A percentile compares a stretch with the other conserved stretches of the same genome.
Evolutionary conservation across 2,888 invertebrate genomes (phyloP).

Genomic region (Blastobasis lacticolella): DNA sequence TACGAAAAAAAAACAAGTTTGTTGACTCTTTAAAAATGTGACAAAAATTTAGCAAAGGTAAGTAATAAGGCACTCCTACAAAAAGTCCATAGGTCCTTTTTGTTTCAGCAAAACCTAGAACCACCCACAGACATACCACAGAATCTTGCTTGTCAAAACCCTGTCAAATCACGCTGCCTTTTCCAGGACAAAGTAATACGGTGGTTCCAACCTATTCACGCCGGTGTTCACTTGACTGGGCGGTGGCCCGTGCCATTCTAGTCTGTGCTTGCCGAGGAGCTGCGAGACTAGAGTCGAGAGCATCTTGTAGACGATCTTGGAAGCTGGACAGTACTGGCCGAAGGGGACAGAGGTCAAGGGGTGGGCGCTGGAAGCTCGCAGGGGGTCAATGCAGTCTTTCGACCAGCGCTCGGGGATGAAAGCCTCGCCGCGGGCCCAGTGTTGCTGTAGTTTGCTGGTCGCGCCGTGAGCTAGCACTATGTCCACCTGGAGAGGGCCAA

Average conservation of each 20-base stretch:
- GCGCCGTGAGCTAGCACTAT: conserved; percentile 62
- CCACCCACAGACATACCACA: background rate
- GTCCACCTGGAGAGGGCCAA: conserved; percentile 40
- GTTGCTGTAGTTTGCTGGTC: conserved; percentile 49
- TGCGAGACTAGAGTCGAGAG: conserved; percentile 38
- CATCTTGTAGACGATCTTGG: conserved; percentile 45
- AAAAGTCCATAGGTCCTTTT: no score
- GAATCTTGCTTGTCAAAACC: no score
- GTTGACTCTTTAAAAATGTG: no score
- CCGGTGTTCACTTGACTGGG: conserved; percentile 43
- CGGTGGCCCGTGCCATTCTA: conserved; percentile 62
- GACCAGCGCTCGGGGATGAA: conserved; percentile 64
- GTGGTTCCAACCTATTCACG: conserved; percentile 52
- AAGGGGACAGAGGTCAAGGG: conserved; percentile 50
- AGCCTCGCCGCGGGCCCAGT: conserved; percentile 54
- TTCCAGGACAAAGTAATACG: conserved; percentile 60
- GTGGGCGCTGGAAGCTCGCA: conserved; percentile 49
- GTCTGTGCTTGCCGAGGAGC: conserved; percentile 48
- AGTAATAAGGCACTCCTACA: no score
- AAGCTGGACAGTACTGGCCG: conserved; percentile 52
- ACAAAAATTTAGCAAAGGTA: no score
- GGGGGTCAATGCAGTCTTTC: conserved; percentile 45
- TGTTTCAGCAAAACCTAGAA: background rate
- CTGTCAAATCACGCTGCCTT: conserved; percentile 37
- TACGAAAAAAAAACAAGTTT: no score